Evolutionary conservation across 2,797 vertebrate genomes (phyloP).

Genomic region (Echeneis naucrates): DNA sequence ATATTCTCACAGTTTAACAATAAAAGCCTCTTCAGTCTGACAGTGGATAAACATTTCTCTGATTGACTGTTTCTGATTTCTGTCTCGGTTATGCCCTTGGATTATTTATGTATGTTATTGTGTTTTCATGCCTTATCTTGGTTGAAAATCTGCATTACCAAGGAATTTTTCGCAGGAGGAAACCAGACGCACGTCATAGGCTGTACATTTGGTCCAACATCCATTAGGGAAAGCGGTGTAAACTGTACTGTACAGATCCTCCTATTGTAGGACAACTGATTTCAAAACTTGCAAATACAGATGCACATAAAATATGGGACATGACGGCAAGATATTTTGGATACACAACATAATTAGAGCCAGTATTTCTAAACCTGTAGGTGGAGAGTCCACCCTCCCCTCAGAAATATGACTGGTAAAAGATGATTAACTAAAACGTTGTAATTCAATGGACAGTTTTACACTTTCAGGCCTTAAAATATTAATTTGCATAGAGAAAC

Average conservation of each 20-base stretch:
- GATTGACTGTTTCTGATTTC: slow-evolving; percentile 1
- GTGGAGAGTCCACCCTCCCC: no score
- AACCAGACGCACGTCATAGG: slow-evolving; percentile 8
- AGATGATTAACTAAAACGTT: background rate
- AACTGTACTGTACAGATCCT: background rate
- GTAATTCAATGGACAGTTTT: background rate
- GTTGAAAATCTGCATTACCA: no score
- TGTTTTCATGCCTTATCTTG: background rate
- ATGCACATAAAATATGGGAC: background rate
- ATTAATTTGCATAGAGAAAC: background rate
- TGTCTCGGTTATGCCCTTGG: slow-evolving; percentile 7
- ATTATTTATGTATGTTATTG: slow-evolving; percentile 17
- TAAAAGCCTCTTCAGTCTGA: background rate
- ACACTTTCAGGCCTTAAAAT: background rate
- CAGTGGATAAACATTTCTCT: background rate
- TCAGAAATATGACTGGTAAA: background rate
- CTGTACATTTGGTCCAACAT: slow-evolving; percentile 12
- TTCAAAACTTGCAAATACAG: slow-evolving; percentile 15
- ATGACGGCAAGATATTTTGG: background rate
- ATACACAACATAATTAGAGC: background rate
- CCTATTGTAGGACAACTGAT: background rate
- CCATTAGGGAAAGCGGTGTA: background rate
- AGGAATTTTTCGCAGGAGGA: background rate
- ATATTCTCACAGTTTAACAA: background rate
- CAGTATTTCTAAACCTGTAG: background rate